phyloP scores from a whole-genome alignment of 2,113 vertebrate species.

The Micronycteris hirsuta region DNA sequence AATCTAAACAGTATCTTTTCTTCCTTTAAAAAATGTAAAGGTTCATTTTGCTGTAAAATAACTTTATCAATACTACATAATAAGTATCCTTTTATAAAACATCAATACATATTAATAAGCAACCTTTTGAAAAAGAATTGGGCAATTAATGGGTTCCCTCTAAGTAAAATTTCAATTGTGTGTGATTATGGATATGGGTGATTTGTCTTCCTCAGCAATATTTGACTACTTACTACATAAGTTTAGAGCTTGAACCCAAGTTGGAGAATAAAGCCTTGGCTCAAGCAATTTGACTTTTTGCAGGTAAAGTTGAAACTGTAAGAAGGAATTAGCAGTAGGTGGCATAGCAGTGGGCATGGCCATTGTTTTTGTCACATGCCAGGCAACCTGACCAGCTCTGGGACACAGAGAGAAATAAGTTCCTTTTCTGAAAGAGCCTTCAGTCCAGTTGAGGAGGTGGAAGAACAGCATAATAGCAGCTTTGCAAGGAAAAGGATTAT shows the following conservation, averaged over 20 bases:
- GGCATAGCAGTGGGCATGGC: neutral
- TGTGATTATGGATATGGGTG: neutral
- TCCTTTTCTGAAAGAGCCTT: neutral
- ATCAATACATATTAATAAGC: too few relatives aligned
- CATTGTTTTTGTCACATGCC: neutral
- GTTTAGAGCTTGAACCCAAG: neutral
- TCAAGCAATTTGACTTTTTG: neutral
- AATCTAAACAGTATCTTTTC: slow-evolving; percentile 1
- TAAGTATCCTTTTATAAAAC: neutral
- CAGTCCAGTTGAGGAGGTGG: neutral
- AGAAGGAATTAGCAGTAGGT: neutral
- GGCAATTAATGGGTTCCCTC: neutral
- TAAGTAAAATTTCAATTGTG: neutral
- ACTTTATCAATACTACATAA: neutral
- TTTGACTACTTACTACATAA: neutral
- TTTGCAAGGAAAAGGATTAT: neutral
- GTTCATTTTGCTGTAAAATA: neutral
- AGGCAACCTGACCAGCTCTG: too few relatives aligned
- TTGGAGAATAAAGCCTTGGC: neutral
- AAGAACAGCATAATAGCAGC: neutral
- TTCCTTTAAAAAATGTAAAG: neutral
- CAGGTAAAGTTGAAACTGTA: neutral
- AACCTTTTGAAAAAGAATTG: neutral
- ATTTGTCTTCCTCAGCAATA: neutral
- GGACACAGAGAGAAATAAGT: neutral